A percentile compares a stretch with the other conserved stretches of the same genome.
Conservation (phyloP, 2,113 vertebrate species). For the Centropristis striata region DNA sequence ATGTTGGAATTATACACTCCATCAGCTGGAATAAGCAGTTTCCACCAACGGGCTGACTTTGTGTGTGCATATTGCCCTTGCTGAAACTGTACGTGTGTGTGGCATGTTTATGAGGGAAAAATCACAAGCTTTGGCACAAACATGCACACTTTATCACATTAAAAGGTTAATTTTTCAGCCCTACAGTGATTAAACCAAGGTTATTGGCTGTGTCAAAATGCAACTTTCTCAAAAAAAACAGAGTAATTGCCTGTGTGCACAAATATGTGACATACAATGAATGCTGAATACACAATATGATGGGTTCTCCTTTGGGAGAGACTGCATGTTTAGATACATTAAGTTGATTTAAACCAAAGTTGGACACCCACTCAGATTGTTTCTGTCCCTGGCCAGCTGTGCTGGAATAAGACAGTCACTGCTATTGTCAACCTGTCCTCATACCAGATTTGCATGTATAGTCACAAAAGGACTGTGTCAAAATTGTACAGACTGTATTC, state of each 20-base stretch:
- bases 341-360: constrained; percentile 26
- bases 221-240: constrained; percentile 30
- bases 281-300: constrained; percentile 33
- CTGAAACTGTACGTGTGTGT: constrained; percentile 28
- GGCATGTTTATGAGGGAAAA: constrained; percentile 43
- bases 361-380: constrained; percentile 19
- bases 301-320: constrained; percentile 38
- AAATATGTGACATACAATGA: constrained; percentile 35
- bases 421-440: constrained; percentile 41
- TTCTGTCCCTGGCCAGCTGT: constrained; percentile 48
- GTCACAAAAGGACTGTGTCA: constrained; percentile 6
- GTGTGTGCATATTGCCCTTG: constrained; percentile 48
- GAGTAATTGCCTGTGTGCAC: constrained; percentile 39
- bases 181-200: constrained; percentile 30
- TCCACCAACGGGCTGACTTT: constrained; percentile 53
- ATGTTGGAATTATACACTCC: constrained; percentile 78
- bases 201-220: constrained; percentile 28
- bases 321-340: constrained; percentile 13
- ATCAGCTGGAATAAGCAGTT: constrained; percentile 80
- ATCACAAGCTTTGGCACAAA: constrained; percentile 21
- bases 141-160: constrained; percentile 25
- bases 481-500: constrained; percentile 7
- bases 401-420: constrained; percentile 26
- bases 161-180: constrained; percentile 49
- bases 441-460: constrained; percentile 18